phyloP scores from a whole-genome alignment of 2,888 invertebrate genomes.

The Plagodis dolabraria region DNA sequence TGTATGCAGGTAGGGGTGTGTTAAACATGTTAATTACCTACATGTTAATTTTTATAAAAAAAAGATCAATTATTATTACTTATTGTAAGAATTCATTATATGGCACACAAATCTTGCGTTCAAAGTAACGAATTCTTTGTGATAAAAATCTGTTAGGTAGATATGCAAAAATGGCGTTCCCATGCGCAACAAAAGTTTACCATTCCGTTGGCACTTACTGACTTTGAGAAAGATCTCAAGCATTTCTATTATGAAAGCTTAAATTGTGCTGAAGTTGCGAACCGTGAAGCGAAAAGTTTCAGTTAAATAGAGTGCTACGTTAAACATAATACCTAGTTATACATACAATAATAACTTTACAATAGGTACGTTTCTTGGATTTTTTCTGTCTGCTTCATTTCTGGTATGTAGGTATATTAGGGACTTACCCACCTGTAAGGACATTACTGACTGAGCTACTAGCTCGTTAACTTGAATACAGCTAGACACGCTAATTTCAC shows the following conservation, averaged over 20 bases:
- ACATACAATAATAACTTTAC: neutral
- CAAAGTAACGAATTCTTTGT: no score
- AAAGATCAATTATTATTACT: no score
- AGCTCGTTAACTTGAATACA: constrained; percentile 17
- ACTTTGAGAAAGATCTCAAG: constrained; percentile 32
- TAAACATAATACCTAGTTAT: neutral
- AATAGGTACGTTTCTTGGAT: neutral
- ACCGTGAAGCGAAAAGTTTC: constrained; percentile 65
- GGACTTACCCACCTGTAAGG: no score
- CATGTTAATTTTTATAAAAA: no score
- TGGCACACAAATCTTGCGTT: no score
- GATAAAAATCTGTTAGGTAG: no score
- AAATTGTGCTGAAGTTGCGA: constrained; percentile 62
- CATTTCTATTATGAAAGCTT: constrained; percentile 60
- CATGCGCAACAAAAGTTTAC: constrained; percentile 9
- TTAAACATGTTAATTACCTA: no score
- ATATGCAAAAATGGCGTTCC: constrained; percentile 6
- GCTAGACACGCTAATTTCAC: neutral
- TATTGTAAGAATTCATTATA: no score
- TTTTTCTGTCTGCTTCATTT: no score
- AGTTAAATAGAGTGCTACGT: constrained; percentile 49
- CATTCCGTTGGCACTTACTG: constrained; percentile 6
- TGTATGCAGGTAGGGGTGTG: neutral
- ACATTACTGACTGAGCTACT: neutral
- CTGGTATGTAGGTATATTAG: no score